phyloP scores from a whole-genome alignment of 2,113 vertebrate species.

The Ancistrus triradiatus region DNA sequence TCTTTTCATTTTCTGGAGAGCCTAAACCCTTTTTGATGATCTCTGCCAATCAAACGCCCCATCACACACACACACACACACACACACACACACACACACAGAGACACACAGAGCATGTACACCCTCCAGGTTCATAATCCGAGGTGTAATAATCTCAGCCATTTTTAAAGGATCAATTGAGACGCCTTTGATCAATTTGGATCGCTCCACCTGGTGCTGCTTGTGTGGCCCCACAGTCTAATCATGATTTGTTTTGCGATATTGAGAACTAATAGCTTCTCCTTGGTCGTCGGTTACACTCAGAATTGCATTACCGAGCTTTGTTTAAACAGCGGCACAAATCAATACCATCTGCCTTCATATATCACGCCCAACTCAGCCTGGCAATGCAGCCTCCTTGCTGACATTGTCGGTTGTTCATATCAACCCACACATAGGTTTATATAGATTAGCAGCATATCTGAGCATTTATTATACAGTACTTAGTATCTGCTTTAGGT shows the following conservation, averaged over 20 bases:
- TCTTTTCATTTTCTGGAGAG: conserved; percentile 46
- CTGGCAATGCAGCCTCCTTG: conserved; percentile 11
- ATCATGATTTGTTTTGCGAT: conserved; percentile 55
- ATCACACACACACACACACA: not conserved
- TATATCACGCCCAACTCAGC: conserved; percentile 30
- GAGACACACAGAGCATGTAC: not conserved
- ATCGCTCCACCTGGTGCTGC: conserved; percentile 19
- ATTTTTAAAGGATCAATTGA: conserved; percentile 53
- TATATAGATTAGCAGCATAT: conserved; percentile 35
- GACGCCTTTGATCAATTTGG: conserved; percentile 40
- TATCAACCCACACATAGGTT: conserved; percentile 35
- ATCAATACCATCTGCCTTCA: conserved; percentile 48
- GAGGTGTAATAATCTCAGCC: conserved; percentile 49
- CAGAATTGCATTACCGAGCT: conserved; percentile 45
- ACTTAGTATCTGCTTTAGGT: conserved; percentile 3
- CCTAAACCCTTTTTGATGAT: conserved; percentile 23
- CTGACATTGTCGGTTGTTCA: conserved; percentile 39
- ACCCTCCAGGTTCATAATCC: conserved; percentile 38
- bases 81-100: not conserved
- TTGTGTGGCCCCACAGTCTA: conserved; percentile 23
- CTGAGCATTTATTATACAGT: conserved; percentile 37
- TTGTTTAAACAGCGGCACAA: conserved; percentile 50
- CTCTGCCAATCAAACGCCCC: conserved; percentile 34
- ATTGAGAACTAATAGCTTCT: conserved; percentile 53
- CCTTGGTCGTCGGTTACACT: conserved; percentile 43